phyloP scores from a whole-genome alignment of 1,140 invertebrate genomes.

The Platyscapa corneri region DNA sequence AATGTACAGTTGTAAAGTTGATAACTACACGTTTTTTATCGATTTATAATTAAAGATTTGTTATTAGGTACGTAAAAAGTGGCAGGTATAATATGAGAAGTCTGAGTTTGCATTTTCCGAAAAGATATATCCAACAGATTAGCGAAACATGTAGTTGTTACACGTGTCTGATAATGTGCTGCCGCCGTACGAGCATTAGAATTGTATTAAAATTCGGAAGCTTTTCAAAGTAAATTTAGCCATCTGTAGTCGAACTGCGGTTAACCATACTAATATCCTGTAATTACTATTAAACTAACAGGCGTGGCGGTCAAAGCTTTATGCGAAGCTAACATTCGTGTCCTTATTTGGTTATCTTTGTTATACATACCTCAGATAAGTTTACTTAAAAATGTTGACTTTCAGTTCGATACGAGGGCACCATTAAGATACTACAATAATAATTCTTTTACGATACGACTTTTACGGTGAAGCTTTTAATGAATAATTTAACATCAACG shows the following conservation, averaged over 20 bases:
- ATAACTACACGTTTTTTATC: too few species aligned
- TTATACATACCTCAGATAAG: neutral
- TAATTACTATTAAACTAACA: neutral
- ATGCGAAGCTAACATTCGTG: neutral
- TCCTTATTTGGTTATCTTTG: neutral
- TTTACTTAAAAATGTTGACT: neutral
- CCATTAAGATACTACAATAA: slow-evolving; percentile 9
- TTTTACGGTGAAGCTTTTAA: neutral
- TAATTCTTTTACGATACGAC: neutral
- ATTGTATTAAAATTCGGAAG: neutral
- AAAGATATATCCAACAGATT: neutral
- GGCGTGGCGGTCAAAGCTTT: neutral
- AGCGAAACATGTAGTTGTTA: too few species aligned
- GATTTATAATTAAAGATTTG: too few species aligned
- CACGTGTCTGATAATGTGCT: too few species aligned
- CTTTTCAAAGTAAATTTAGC: neutral
- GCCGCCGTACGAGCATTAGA: too few species aligned
- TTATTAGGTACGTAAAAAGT: too few species aligned
- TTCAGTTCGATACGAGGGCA: neutral
- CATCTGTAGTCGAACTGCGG: neutral
- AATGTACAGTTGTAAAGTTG: too few species aligned
- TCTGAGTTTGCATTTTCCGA: neutral
- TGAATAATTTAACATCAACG: neutral
- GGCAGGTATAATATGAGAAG: neutral
- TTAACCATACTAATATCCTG: neutral